Evolutionary conservation across 2,113 vertebrate species (phyloP).

Genomic region (Verasper variegatus): DNA sequence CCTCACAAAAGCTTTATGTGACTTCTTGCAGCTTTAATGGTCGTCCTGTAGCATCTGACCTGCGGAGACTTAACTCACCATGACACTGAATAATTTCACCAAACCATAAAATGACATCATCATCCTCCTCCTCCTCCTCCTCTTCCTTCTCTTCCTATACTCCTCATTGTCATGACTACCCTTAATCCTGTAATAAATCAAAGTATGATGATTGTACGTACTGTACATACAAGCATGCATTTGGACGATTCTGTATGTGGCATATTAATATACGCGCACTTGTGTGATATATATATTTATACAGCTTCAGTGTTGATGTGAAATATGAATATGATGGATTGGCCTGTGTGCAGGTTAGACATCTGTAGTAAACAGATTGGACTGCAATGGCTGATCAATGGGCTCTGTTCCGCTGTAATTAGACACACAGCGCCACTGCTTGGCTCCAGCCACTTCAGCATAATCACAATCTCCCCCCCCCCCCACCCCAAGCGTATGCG

Average conservation of each 20-base stretch:
- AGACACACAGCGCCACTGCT: conserved; percentile 86
- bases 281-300: conserved; percentile 1
- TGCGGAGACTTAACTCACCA: background rate
- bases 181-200: conserved; percentile 49
- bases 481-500: conserved; percentile 25
- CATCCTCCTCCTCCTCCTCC: background rate
- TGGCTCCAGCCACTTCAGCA: conserved; percentile 86
- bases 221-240: conserved; percentile 20
- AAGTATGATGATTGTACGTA: conserved; percentile 23
- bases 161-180: background rate
- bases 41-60: background rate
- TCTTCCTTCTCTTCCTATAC: background rate
- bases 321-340: conserved; percentile 85
- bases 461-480: conserved; percentile 66
- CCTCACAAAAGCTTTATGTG: background rate
- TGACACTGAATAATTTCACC: conserved; percentile 38
- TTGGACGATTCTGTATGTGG: conserved; percentile 42
- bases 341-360: conserved; percentile 78
- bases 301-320: conserved; percentile 67
- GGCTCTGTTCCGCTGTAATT: conserved; percentile 89
- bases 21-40: conserved; percentile 1
- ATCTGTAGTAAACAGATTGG: conserved; percentile 87
- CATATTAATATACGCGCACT: conserved; percentile 28
- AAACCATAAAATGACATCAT: conserved; percentile 27
- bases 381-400: conserved; percentile 88